Percentiles rank a stretch among this genome's conserved stretches.
phyloP scores from a whole-genome alignment of 2,888 invertebrate species.

The Acronicta aceris region DNA sequence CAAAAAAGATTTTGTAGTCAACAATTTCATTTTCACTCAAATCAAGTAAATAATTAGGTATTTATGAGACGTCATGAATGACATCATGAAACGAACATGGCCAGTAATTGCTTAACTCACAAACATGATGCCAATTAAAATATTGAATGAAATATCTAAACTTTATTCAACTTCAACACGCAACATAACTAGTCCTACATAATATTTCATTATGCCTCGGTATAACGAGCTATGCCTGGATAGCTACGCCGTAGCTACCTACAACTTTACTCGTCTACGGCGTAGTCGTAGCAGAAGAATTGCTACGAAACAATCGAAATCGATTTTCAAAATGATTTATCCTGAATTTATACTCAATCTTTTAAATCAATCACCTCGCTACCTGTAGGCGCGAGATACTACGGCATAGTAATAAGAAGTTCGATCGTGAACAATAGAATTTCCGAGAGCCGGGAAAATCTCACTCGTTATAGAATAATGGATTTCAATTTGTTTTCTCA shows the following conservation, averaged over 20 bases:
- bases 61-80: too few relatives aligned
- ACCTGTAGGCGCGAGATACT: conserved; percentile 30
- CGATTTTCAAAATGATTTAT: conserved; percentile 17
- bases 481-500: conserved; percentile 50
- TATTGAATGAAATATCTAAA: too few relatives aligned
- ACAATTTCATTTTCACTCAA: too few relatives aligned
- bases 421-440: conserved; percentile 53
- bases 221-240: not conserved
- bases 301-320: conserved; percentile 1
- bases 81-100: too few relatives aligned
- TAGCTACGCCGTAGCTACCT: conserved; percentile 5
- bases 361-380: conserved; percentile 21
- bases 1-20: too few relatives aligned
- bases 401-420: conserved; percentile 24
- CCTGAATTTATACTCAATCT: conserved; percentile 14
- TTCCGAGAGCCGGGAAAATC: conserved; percentile 42
- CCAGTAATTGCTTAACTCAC: too few relatives aligned
- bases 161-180: too few relatives aligned
- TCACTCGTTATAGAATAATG: conserved; percentile 46
- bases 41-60: too few relatives aligned
- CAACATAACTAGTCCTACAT: too few relatives aligned
- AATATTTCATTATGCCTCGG: not conserved
- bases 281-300: conserved; percentile 17
- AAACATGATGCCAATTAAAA: too few relatives aligned
- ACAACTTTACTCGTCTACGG: conserved; percentile 2